Evolutionary conservation across 92 coral and sea anemone species (phyloP), one percentile per base, ranked within the genome.

Genomic region (Palythoa grandis): DNA sequence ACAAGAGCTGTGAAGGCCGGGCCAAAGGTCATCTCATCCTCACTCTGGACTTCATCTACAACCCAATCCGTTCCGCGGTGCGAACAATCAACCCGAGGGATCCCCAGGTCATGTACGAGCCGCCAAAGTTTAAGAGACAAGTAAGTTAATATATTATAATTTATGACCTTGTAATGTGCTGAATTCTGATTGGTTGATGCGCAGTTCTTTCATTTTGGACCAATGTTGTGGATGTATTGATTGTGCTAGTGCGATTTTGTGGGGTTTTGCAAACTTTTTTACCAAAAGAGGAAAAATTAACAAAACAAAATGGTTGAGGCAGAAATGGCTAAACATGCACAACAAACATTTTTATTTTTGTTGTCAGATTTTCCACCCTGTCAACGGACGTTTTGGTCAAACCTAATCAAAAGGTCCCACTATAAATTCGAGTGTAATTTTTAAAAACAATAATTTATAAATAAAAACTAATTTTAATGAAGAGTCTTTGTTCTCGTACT

Each of bases 1-100:
- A 96, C 93, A 96, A 96, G 88, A 87, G 92, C 37, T 84, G 95
- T 82, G 99, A 96, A 72, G 90, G 96, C 25, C 93, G 99, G 16
- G 99, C 92, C 69, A 96, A 96, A 84, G 99, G 99, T 15, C 99
- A 96, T 76, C 92, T 96, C 17, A 96, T 96, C 78, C 83, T 96
- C 70, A 96, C 99, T 2, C 86, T 96, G 80, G 99, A 96, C 86
- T 95, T 96, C 67, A 87, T 95, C 68, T 95, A 40, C 74, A 96
- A 96, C 83, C 99, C 99, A 15, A 83, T 96, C 89, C 88, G 99
- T 79, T 96, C 96, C 13, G 98, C 98, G 16, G 93, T 96, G 40
- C 89, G 98, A 85, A 96, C 99, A 1, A 92, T 96, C 83, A 96
- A 96, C 86, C 99, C 99, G 38, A 91, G 99, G 82, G 99, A 96